These are phyloP conservation scores for Oasisia sp. DNA, from an alignment of 2,888 invertebrate genomes.

Conservation along the genomic window DNA sequence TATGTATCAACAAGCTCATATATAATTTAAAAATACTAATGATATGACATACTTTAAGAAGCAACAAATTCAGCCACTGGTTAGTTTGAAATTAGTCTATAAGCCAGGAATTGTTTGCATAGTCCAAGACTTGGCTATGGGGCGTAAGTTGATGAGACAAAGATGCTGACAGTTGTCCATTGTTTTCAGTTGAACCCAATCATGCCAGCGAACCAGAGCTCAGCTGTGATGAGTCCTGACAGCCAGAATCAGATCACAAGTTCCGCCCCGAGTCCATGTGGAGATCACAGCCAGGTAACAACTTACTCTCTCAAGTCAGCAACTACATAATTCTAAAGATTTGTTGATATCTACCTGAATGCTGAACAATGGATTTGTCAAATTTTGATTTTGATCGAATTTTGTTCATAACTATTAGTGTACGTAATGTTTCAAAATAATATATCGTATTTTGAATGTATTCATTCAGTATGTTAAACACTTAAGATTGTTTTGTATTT, in stretches of 20 bases:
- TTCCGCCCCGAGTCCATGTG: slow-evolving; percentile 21
- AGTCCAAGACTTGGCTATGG: not conserved
- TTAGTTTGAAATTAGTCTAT: not conserved
- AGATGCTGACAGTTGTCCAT: not conserved
- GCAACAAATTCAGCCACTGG: not conserved
- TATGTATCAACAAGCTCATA: not conserved
- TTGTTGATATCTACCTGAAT: no score
- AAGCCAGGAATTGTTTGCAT: not conserved
- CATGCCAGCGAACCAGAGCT: slow-evolving; percentile 17
- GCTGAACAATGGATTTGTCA: no score
- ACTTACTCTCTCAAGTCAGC: not conserved
- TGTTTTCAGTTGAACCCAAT: slow-evolving; percentile 23
- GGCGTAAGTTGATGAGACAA: not conserved
- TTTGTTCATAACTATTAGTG: no score
- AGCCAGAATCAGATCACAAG: slow-evolving; percentile 19
- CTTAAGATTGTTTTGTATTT: no score
- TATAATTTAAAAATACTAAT: not conserved
- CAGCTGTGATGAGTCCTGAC: slow-evolving; percentile 6
- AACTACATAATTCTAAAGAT: no score
- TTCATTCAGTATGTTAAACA: no score
- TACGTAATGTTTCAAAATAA: no score
- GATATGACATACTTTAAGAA: not conserved
- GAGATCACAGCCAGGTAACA: not conserved
- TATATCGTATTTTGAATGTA: no score
- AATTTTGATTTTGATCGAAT: no score